Evolutionary conservation across 2,888 invertebrate genomes (phyloP).

Genomic region (Lasius platythorax): DNA sequence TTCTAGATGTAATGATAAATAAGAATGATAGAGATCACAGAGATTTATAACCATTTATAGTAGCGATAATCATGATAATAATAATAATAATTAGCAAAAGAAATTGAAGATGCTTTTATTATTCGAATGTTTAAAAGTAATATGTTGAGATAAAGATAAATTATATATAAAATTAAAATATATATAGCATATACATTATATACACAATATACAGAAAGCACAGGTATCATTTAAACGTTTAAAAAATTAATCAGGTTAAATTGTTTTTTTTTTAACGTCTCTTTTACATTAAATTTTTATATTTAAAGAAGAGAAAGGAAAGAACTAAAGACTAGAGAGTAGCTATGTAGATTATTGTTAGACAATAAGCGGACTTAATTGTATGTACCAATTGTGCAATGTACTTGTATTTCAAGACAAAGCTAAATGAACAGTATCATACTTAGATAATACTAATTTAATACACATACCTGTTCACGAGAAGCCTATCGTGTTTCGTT

Average conservation of each 20-base stretch:
- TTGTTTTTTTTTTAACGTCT: constrained; percentile 18
- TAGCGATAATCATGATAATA: constrained; percentile 44
- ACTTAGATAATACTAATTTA: constrained; percentile 55
- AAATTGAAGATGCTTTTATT: constrained; percentile 67
- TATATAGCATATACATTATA: constrained; percentile 1
- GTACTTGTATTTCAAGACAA: constrained; percentile 29
- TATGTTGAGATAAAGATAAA: constrained; percentile 54
- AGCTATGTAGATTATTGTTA: constrained; percentile 57
- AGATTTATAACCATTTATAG: constrained; percentile 52
- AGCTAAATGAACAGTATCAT: constrained; percentile 26
- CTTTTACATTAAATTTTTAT: constrained; percentile 52
- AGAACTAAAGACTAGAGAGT: constrained; percentile 32
- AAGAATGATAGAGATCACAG: constrained; percentile 69
- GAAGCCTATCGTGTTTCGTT: constrained; percentile 57
- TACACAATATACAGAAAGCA: constrained; percentile 20
- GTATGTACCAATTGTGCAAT: constrained; percentile 33
- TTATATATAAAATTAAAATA: constrained; percentile 47
- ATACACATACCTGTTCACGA: constrained; percentile 57
- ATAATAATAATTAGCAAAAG: constrained; percentile 64
- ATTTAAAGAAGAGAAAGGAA: constrained; percentile 29
- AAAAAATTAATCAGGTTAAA: constrained; percentile 37
- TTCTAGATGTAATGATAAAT: constrained; percentile 71
- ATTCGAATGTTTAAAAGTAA: constrained; percentile 65
- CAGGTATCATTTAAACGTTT: constrained; percentile 17
- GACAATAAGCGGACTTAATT: constrained; percentile 65